These are phyloP conservation scores for Labrus mixtus DNA, from an alignment of 2,113 vertebrate genomes.

Conservation along the genomic window DNA sequence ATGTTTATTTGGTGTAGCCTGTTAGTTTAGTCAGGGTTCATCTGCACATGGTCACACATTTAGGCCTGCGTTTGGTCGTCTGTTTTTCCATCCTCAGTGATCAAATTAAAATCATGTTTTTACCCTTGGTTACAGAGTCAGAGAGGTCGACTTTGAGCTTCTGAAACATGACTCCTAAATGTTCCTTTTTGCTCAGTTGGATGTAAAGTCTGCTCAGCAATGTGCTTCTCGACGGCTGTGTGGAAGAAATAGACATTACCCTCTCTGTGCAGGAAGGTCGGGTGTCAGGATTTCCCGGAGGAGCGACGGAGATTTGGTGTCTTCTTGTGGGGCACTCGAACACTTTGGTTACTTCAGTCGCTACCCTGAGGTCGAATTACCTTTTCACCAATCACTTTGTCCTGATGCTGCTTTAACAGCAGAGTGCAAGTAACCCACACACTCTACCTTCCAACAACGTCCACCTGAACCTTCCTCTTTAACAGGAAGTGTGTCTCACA, in stretches of 20 bases:
- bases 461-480: too few species aligned
- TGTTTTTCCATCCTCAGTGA: not conserved
- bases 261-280: not conserved
- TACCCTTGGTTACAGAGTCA: not conserved
- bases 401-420: not conserved
- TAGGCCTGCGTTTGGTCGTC: not conserved
- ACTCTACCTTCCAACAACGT: too few species aligned
- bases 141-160: not conserved
- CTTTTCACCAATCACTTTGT: not conserved
- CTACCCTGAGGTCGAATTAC: not conserved
- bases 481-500: too few species aligned
- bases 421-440: too few species aligned
- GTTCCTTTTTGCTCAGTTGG: not conserved
- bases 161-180: not conserved
- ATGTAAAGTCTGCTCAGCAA: not conserved
- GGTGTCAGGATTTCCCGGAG: not conserved
- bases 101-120: not conserved
- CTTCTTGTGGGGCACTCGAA: not conserved
- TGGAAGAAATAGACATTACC: too few species aligned
- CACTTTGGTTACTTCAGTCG: not conserved
- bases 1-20: constrained; percentile 5
- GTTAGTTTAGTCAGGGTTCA: not conserved
- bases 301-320: not conserved
- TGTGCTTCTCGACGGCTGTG: not conserved
- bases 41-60: not conserved